Evolutionary conservation across 2,888 invertebrate genomes (phyloP), one percentile per base, ranked within the genome.

Genomic region (Pheosia gnoma): DNA sequence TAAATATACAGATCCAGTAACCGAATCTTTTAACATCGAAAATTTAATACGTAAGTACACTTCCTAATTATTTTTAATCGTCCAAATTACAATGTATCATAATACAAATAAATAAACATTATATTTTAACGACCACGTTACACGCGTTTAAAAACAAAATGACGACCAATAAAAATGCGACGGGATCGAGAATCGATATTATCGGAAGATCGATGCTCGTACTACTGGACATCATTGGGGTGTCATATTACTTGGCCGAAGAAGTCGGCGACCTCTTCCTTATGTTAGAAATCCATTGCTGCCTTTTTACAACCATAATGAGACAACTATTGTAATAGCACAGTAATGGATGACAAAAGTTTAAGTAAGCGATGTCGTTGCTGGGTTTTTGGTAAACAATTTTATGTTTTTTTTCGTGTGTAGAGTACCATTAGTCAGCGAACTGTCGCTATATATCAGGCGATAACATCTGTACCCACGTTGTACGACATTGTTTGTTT

Each of bases 401-500:
- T 63, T 61, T 62, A 68, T n/a, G n/a, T 65, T 68, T 72, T 69
- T 73, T 74, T 66, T 70, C 59, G 61, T 71, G 68, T 66, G 70
- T 65, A 65, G 61, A 70, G 60, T 37, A 74, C 76, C 82, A 82
- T 82, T 80, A 76, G 81, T 82, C 80, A 80, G 78, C 67, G 71
- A 66, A 73, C 71, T 75, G 74, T 73, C 75, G 70, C 71, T 68
- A 79, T 83, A 79, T 75, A 83, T 83, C 83, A 77, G 66, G 60
- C 59, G 82, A 83, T 83, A 83, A 72, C 71, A 83, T 83, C 82
- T 67, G 74, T 73, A 72, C 71, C 77, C 73, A 70, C 67, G 71
- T 73, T 60, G 59, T 55, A 39, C 55, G 55, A 67, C 77, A 70
- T 56, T 63, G 65, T 71, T 76, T 75, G 70, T 72, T 79, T 79